phyloP scores from a whole-genome alignment of 2,888 invertebrate genomes.

The Linnaemya vulpina region DNA sequence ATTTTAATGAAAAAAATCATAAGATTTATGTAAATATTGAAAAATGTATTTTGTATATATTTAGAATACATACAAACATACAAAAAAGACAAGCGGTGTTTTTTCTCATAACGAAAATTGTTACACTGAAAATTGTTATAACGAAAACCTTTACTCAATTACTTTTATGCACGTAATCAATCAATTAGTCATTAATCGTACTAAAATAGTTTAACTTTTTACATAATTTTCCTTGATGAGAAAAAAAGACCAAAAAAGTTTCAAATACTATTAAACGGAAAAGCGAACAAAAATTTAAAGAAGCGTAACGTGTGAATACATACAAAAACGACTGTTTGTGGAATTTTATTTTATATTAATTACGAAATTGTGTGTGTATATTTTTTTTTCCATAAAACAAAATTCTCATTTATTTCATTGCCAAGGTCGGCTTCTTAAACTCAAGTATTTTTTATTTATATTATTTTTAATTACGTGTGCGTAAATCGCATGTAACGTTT shows the following conservation, averaged over 20 bases:
- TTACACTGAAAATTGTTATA: not conserved
- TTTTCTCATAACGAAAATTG: not conserved
- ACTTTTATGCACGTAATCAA: constrained; percentile 17
- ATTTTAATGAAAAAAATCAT: constrained; percentile 1
- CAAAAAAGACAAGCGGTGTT: not conserved
- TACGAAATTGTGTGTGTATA: constrained; percentile 24
- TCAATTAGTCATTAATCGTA: constrained; percentile 24
- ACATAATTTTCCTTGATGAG: constrained; percentile 34
- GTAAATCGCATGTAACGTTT: constrained; percentile 39
- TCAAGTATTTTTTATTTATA: constrained; percentile 30
- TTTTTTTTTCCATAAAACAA: constrained; percentile 26
- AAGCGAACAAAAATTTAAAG: not conserved
- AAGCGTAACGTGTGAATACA: not conserved
- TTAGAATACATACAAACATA: not conserved
- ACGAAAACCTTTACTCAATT: not conserved
- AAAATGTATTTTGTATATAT: not conserved
- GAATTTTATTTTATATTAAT: constrained; percentile 30
- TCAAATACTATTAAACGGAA: not conserved
- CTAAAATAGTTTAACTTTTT: constrained; percentile 44
- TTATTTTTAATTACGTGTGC: constrained; percentile 21
- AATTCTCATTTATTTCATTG: constrained; percentile 60
- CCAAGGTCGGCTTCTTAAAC: constrained; percentile 61
- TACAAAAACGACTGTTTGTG: not conserved
- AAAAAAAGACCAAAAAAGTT: constrained; percentile 4
- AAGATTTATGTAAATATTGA: not conserved